These are phyloP conservation scores for Megaptera novaeangliae DNA, from an alignment of 2,113 vertebrate genomes.

Conservation along the genomic window DNA sequence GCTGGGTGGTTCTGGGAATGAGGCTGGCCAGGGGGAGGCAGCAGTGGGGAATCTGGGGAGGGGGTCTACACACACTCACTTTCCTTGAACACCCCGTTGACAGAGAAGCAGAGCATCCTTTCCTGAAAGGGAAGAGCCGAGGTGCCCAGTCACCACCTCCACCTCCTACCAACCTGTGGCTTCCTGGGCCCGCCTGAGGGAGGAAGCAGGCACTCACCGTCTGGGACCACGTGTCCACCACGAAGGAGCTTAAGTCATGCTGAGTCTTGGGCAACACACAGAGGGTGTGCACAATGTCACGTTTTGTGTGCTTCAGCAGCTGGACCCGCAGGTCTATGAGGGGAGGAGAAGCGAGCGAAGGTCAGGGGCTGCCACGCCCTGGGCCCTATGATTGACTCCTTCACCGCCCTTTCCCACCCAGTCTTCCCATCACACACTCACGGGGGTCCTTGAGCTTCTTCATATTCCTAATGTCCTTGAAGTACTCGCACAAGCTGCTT, in stretches of 20 bases:
- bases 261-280: constrained; percentile 88
- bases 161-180: neutral
- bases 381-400: constrained; percentile 40
- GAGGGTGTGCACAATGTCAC: constrained; percentile 85
- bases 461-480: constrained; percentile 86
- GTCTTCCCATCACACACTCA: constrained; percentile 69
- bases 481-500: constrained; percentile 82
- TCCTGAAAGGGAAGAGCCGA: constrained; percentile 75
- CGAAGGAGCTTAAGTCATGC: constrained; percentile 85
- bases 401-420: neutral
- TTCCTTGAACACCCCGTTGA: constrained; percentile 89
- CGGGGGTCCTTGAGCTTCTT: constrained; percentile 85
- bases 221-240: constrained; percentile 83
- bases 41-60: neutral
- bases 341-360: neutral
- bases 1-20: constrained; percentile 37
- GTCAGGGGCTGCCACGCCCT: neutral
- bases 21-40: neutral
- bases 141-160: fast-evolving
- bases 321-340: constrained; percentile 77
- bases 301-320: constrained; percentile 84
- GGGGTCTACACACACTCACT: neutral
- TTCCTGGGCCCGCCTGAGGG: neutral
- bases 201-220: constrained; percentile 76
- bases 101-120: constrained; percentile 87